Percentiles rank a stretch among this genome's conserved stretches.
These are phyloP conservation scores for Sclerurus mexicanus DNA, from an alignment of 2,113 vertebrate genomes.

Conservation along the genomic window DNA sequence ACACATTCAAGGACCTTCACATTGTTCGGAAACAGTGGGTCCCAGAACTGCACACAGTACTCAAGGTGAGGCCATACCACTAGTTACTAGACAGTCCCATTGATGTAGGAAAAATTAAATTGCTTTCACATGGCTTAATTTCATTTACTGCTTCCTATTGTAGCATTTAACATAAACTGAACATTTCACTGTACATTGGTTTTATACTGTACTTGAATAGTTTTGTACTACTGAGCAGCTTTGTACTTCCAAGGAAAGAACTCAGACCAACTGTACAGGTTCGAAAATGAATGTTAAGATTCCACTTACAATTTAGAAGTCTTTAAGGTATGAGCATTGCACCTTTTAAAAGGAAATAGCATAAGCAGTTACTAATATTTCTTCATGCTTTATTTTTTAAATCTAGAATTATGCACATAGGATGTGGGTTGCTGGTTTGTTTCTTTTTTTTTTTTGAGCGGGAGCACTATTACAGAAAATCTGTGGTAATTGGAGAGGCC, in stretches of 20 bases:
- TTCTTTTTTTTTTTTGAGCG: neutral
- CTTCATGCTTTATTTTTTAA: neutral
- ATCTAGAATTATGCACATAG: constrained; percentile 72
- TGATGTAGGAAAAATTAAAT: neutral
- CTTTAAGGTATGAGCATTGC: constrained; percentile 1
- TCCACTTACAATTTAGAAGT: neutral
- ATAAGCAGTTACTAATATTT: constrained; percentile 61
- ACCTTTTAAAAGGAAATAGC: constrained; percentile 52
- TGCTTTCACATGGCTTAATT: neutral
- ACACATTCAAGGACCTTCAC: neutral
- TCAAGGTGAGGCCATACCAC: neutral
- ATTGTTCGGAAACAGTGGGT: neutral
- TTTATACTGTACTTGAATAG: neutral
- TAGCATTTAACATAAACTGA: neutral
- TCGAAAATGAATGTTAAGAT: neutral
- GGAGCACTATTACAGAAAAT: constrained; percentile 69
- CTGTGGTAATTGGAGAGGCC: constrained; percentile 70
- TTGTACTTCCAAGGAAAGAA: neutral
- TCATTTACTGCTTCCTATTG: neutral
- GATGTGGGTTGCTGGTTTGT: constrained; percentile 80
- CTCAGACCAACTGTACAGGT: neutral
- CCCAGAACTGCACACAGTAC: neutral
- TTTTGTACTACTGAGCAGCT: neutral
- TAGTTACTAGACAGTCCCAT: neutral
- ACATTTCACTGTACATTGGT: neutral